phyloP scores from a whole-genome alignment of 2,113 vertebrate species.

The Cisticola juncidis region DNA sequence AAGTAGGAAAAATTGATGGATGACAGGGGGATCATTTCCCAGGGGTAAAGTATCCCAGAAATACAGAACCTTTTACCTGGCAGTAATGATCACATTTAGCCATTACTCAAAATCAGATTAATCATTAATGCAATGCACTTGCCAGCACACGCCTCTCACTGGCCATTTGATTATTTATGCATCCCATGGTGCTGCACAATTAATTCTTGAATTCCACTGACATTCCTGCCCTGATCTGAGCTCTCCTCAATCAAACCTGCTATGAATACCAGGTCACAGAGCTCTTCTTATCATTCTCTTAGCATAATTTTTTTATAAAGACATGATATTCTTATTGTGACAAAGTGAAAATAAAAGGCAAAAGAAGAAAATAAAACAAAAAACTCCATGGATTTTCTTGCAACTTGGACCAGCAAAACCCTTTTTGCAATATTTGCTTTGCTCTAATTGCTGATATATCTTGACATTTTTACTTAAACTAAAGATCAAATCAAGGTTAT shows the following conservation, averaged over 20 bases:
- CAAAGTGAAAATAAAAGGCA: background rate
- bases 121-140: background rate
- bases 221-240: background rate
- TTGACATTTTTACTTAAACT: background rate
- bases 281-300: accelerated
- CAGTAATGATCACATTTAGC: background rate
- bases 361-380: background rate
- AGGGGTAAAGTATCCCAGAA: background rate
- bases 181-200: background rate
- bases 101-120: background rate
- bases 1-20: background rate
- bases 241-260: background rate
- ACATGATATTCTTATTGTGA: background rate
- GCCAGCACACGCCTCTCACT: background rate
- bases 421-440: background rate
- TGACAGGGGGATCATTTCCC: background rate
- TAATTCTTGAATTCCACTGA: background rate
- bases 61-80: background rate
- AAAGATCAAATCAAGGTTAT: background rate
- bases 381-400: background rate
- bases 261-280: background rate
- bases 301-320: background rate
- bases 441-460: background rate
- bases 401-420: background rate
- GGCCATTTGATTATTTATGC: background rate